Evolutionary conservation across 2,797 vertebrate species (phyloP), one percentile per base, ranked within the genome.

Genomic region (Hirundo rustica): DNA sequence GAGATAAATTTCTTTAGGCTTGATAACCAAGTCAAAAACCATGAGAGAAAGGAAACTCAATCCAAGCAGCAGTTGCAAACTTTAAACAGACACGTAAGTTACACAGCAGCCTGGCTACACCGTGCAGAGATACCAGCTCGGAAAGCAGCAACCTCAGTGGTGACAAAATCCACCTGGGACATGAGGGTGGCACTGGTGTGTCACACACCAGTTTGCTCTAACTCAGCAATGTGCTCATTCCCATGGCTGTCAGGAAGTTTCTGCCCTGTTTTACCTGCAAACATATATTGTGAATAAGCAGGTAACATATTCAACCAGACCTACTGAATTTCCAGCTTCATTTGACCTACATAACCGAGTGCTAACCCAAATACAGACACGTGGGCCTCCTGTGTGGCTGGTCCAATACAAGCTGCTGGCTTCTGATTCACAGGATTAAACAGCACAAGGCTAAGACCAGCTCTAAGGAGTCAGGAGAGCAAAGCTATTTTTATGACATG

Each of bases 41-140:
- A 57, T 36, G 65, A 61, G 47, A 84, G 61, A 85, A 80, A 17
- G 58, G 50, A 58, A 92, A 44, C 15, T 58, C 44, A 67, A 50
- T 88, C 77, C 60, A 87, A 76, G 36, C n/a, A 82, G 74, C 4
- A 50, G 44, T 5, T 89, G 73, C 4, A 18, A 66, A 57, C 38
- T 83, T 88, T 12, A 71, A 73, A 67, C 45, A 57, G 75, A 29
- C 27, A 9, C 2, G 15, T 21, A 60, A 87, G 34, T 30, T 18
- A 26, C 5, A 53, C 1, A 29, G 75, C 47, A 88, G 16, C 19
- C 55, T 34, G 29, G 61, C 68, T 40, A 32, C 66, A 68, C 42
- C 0, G 0, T 58, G 47, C 81, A 73, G 13, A 53, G 66, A 57
- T 1, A 45, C 4, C 0, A 1, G 25, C 29, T 84, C 57, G 64